Evolutionary conservation across 2,888 invertebrate species (phyloP).

Genomic region (Brachylomia viminalis): DNA sequence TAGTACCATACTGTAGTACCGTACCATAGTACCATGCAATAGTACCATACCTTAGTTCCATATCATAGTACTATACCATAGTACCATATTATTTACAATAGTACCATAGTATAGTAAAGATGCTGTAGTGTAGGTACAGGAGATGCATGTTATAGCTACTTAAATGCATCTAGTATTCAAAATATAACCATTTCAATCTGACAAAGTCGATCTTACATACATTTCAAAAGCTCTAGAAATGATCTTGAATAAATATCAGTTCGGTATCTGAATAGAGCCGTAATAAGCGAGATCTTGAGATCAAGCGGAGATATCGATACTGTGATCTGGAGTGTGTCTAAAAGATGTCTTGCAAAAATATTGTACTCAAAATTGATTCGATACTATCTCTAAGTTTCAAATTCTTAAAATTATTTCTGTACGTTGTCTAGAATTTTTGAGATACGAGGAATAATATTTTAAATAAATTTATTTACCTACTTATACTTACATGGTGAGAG

Average conservation of each 20-base stretch:
- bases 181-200: no score
- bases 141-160: neutral
- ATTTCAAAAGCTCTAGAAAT: constrained; percentile 15
- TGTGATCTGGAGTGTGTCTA: constrained; percentile 46
- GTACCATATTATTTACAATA: no score
- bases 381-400: neutral
- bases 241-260: constrained; percentile 33
- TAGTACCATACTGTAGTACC: no score
- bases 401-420: neutral
- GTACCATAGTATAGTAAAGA: neutral
- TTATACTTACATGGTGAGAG: no score
- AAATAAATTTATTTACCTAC: neutral
- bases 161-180: neutral
- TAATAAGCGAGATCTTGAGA: constrained; percentile 36
- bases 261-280: neutral
- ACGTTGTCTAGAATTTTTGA: no score
- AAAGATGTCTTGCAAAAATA: constrained; percentile 35
- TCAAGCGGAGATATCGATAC: constrained; percentile 17
- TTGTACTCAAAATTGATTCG: constrained; percentile 11
- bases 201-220: neutral
- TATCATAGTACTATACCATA: no score
- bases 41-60: no score
- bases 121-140: no score
- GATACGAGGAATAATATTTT: neutral
- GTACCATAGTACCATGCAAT: no score